Percentiles rank a stretch among this genome's conserved stretches.
Evolutionary conservation across 2,797 vertebrate species (phyloP).

Genomic region (Psittacula echo): DNA sequence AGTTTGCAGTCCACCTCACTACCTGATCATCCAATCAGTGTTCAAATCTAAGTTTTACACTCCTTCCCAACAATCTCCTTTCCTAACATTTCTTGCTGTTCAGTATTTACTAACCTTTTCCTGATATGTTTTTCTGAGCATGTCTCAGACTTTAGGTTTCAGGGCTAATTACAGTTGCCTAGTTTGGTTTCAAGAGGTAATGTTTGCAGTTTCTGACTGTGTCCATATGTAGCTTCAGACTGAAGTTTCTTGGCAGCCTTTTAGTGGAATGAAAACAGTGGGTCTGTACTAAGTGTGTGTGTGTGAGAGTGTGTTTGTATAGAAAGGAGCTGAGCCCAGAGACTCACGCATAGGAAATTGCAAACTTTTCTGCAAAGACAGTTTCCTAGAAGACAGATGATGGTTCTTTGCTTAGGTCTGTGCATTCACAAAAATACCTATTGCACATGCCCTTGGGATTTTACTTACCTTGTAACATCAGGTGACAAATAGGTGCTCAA

Average conservation of each 20-base stretch:
- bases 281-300: neutral
- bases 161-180: neutral
- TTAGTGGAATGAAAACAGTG: neutral
- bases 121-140: neutral
- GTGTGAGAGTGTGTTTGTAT: neutral
- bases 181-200: neutral
- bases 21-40: neutral
- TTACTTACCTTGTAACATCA: neutral
- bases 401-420: neutral
- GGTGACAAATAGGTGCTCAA: neutral
- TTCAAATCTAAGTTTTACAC: neutral
- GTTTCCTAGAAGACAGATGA: neutral
- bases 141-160: neutral
- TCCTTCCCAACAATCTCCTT: neutral
- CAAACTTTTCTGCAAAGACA: neutral
- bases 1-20: no score
- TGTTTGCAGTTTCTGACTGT: neutral
- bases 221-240: neutral
- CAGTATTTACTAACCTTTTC: neutral
- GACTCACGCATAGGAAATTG: neutral
- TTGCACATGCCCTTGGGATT: neutral
- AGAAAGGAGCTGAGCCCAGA: neutral
- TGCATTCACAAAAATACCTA: neutral
- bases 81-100: neutral
- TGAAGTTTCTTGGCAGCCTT: neutral